A percentile compares a stretch with the other conserved stretches of the same genome.
Evolutionary conservation across 2,797 vertebrate genomes (phyloP).

Genomic region (Tadarida brasiliensis): DNA sequence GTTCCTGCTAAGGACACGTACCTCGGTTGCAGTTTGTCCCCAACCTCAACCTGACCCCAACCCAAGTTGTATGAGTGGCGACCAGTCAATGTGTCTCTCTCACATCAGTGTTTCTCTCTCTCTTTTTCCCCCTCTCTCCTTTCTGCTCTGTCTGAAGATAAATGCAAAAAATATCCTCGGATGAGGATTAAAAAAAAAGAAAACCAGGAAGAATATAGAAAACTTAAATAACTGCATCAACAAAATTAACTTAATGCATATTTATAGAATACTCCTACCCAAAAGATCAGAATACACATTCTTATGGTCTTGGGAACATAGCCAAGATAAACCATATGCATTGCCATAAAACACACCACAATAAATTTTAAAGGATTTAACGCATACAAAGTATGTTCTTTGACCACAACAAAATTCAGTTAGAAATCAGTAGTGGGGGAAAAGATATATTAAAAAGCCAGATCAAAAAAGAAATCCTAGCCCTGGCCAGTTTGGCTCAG

Average conservation of each 20-base stretch:
- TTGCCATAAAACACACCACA: not conserved
- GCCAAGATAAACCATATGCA: not conserved
- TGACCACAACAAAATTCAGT: not conserved
- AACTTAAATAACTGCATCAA: not conserved
- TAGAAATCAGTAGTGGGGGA: not conserved
- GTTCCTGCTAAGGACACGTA: too few relatives aligned
- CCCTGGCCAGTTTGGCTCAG: too few relatives aligned
- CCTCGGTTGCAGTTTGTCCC: too few relatives aligned
- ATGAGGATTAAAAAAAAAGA: not conserved
- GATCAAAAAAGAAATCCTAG: constrained; percentile 6
- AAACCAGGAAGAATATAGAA: not conserved
- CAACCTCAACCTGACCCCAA: too few relatives aligned
- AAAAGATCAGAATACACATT: not conserved
- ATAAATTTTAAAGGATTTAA: constrained; percentile 23
- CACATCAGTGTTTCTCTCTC: too few relatives aligned
- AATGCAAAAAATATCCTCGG: too few relatives aligned
- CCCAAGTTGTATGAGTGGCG: too few relatives aligned
- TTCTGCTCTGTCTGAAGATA: too few relatives aligned
- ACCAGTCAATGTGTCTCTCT: too few relatives aligned
- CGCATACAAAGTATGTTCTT: not conserved
- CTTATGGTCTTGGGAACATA: not conserved
- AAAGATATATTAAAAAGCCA: not conserved
- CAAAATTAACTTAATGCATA: not conserved
- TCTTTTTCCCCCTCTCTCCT: too few relatives aligned
- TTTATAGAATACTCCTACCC: not conserved